Base-by-base conservation (phyloP, 2,888 invertebrate species). In the Andrena hattorfiana region DNA sequence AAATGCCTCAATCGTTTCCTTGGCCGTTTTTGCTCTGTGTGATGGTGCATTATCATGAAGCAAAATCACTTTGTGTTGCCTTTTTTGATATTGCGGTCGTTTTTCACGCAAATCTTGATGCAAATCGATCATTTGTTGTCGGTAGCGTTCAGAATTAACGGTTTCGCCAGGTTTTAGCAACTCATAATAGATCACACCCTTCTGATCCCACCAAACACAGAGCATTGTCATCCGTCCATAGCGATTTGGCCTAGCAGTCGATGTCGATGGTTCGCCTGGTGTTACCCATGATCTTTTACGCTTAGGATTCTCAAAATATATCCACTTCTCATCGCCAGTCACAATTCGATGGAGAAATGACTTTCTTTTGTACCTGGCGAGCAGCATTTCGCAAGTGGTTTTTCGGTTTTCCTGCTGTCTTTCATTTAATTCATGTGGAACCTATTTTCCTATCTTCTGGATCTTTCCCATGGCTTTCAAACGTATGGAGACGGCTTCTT, bases 181-280 rank as follows among this genome's bases (percentile, higher is more conserved):
- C n/a, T 67, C 66, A 51, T 67, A 67, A n/a, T 67, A 67, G 26
- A 67, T 26, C n/a, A 67, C 26, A 51, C 66, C 51, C 26, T 30
- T 67, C 28, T n/a, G 23, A 49, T 66, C 66, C 66, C 66, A 49
- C 51, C 26, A 66, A 51, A 35, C 35, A n/a, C 66, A 66, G 13
- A 66, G 32, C 54, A 68, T 68, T 35, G 35, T 35, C 56, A 56
- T 69, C 16, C 56, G 20, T 56, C 68, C 68, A 23, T 23, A 56
- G 56, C 32, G 35, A 35, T 59, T 26, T 23, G 56, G 68, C 23
- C 32, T 69, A 26, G 69, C 69, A 10, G 56, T 59, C n/a, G 32
- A 59, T 69, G 42, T 59, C 7, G 69, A 51, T 51, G 8, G 56
- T 56, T 56, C 56, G 56, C 13, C 32, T 54, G 54, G 23, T 1